These are phyloP conservation scores for Hyposoter dolosus DNA, from an alignment of 2,888 invertebrate species.

Conservation along the genomic window DNA sequence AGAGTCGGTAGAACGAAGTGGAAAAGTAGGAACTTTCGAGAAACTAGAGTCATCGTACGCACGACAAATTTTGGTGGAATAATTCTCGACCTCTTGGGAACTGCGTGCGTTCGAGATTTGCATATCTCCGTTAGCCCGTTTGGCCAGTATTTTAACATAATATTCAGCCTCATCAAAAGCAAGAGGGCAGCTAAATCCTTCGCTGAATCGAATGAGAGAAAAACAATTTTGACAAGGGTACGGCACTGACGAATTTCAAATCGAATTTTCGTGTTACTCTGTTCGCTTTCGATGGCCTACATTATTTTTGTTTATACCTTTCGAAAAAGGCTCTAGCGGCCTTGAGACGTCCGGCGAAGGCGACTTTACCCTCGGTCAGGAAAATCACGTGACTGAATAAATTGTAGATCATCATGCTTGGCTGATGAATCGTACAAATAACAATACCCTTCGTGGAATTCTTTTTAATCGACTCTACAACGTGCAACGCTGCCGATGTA, in stretches of 20 bases:
- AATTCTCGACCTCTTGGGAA: conserved; percentile 6
- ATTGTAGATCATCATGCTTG: conserved; percentile 85
- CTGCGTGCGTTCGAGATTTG: conserved; percentile 9
- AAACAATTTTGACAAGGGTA: background rate
- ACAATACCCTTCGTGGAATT: conserved; percentile 84
- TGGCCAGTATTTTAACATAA: conserved; percentile 85
- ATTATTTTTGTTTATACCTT: conserved; percentile 67
- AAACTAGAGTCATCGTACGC: conserved; percentile 54
- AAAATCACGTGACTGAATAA: conserved; percentile 85
- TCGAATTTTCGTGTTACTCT: background rate
- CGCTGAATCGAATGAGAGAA: conserved; percentile 57
- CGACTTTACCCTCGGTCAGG: conserved; percentile 86
- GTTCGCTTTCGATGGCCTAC: background rate
- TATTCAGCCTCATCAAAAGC: conserved; percentile 86
- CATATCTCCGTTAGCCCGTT: background rate
- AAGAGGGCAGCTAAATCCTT: conserved; percentile 81
- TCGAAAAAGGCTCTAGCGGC: conserved; percentile 73
- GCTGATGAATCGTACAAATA: conserved; percentile 87
- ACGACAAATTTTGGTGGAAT: conserved; percentile 48
- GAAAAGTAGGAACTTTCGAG: conserved; percentile 37
- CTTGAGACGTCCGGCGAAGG: conserved; percentile 79
- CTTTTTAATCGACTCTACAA: conserved; percentile 84
- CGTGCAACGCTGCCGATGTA: conserved; percentile 86
- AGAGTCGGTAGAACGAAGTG: background rate
- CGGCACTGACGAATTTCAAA: background rate